Evolutionary conservation across 2,797 vertebrate genomes (phyloP), one percentile per base, ranked within the genome.

Genomic region (Aplochiton taeniatus): DNA sequence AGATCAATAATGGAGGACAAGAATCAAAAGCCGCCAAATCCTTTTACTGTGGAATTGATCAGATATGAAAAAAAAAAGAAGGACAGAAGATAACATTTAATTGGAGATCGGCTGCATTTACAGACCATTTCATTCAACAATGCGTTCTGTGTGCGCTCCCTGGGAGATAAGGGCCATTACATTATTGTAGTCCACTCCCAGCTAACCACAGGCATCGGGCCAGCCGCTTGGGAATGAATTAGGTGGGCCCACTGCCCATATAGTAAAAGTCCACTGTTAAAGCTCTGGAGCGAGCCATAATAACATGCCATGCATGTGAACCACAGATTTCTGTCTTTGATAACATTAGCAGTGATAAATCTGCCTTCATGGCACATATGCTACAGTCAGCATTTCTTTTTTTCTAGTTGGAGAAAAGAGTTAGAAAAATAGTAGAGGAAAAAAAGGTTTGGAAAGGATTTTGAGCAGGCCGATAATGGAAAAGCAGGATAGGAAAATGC

Each of bases 151-250:
- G 85, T 81, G 86, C 80, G n/a, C 80, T 82, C 80, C 73, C 80
- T 74, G 42, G 62, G 72, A 87, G 87, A 89, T 90, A 88, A 88
- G 80, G 80, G 78, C 86, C 83, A 87, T 90, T 90, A 90, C 86
- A 89, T 85, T 85, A 89, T 82, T 88, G 83, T 86, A 75, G 80
- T 81, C 82, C 75, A 82, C 85, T 86, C 81, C 84, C 82, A 77
- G 76, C 82, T 75, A 81, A 83, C 80, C 61, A 76, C 64, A 72
- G 88, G 89, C 84, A 66, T 66, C 72, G 50, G 73, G 84, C 86
- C 89, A 90, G 76, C 50, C 78, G 74, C 78, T 77, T 78, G 80
- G 77, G 76, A 82, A 88, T 90, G 80, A 89, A 91, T 89, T 85
- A 86, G 75, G 83, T 83, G 78, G 88, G 87, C 85, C 79, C 72